phyloP scores from a whole-genome alignment of 2,888 invertebrate species.

The Metacarcinus magister region DNA sequence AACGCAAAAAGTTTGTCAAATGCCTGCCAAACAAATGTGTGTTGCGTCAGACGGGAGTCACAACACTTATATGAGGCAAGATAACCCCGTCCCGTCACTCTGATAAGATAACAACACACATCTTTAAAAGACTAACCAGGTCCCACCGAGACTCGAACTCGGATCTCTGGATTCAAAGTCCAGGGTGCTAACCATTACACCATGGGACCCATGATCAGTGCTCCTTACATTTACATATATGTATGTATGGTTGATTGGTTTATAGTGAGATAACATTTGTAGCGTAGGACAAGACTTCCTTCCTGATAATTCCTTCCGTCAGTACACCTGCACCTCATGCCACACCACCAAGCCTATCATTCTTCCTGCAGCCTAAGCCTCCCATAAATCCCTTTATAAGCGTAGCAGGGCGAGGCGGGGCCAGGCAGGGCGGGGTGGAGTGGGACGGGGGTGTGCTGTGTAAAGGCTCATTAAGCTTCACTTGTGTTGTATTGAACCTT shows the following conservation, averaged over 20 bases:
- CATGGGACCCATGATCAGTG: slow-evolving; percentile 78
- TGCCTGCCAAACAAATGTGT: background rate
- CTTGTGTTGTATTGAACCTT: background rate
- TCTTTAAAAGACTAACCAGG: slow-evolving; percentile 59
- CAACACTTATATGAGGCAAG: background rate
- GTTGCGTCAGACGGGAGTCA: background rate
- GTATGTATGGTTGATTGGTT: background rate
- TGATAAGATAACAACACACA: background rate
- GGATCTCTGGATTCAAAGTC: slow-evolving; percentile 83
- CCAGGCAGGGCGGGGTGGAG: background rate
- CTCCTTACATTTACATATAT: background rate
- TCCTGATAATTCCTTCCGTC: no score
- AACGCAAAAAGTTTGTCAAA: no score
- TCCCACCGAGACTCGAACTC: slow-evolving; percentile 83
- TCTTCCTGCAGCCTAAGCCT: background rate
- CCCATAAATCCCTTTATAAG: background rate
- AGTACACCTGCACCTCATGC: no score
- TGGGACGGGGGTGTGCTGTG: background rate
- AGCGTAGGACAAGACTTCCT: background rate
- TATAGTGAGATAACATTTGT: no score
- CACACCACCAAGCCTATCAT: background rate
- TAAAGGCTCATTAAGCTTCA: background rate
- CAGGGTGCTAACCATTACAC: slow-evolving; percentile 83
- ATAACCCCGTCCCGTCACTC: no score
- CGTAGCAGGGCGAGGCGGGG: background rate